Base-by-base conservation (phyloP, 1,140 invertebrate species). In the Drosophila fuyamai region DNA sequence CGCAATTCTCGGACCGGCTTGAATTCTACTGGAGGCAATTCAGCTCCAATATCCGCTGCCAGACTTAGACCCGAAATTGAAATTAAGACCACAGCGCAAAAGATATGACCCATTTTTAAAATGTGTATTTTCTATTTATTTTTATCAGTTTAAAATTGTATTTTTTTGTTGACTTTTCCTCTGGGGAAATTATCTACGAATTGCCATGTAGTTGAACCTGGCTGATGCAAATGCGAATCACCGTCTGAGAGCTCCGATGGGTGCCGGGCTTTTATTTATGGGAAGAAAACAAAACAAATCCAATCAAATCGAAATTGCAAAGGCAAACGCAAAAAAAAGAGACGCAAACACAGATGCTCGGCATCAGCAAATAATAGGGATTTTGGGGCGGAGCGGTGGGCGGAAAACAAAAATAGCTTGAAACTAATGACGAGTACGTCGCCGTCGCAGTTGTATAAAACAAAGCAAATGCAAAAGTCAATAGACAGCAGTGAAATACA, bases 261-360 rank as follows among this genome's bases (percentile, higher is more conserved):
- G 23, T 16, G 57, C 29, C 53, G 55, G 62, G 44, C 63, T 82
- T 53, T 86, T 88, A 88, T 88, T 89, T 88, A 88, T 89, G 79
- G 72, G 72, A 74, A 80, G 68, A 71, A 76, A 76, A 50, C 73
- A 59, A 76, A 76, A 67, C 73, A 76, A 75, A 75, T 18, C 72
- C 71, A 76, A 76, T 76, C 73, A 83, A 72, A 79, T 81, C 51
- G 74, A 78, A 72, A 79, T 58, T 47, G 65, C 61, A 48, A 59
- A 47, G 14, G 18, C 56, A 58, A 67, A 73, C 47, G 40, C 40
- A 63, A 65, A 65, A 77, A 70, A 43, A 60, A 66, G 12, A 70
- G 36, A 41, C 27, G 56, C 68, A 71, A 71, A 57, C 65, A 71
- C 65, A 12, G 50, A 71, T 70, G 65, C 51, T 47, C 67, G 40